Percentiles rank a stretch among this genome's conserved stretches.
phyloP scores from a whole-genome alignment of 2,888 invertebrate species.

The Anthophora plumipes region DNA sequence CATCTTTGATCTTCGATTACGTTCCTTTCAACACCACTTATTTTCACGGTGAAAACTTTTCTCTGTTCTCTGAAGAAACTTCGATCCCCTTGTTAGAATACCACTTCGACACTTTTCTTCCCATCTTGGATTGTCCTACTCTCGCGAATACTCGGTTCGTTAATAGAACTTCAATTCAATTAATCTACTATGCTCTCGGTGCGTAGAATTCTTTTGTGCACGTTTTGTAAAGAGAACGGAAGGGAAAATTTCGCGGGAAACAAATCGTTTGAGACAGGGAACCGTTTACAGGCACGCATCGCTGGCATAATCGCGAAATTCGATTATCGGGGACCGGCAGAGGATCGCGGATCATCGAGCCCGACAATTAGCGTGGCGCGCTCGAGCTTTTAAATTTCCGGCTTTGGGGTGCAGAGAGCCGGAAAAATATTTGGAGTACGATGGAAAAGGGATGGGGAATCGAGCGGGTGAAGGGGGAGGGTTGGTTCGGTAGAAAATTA shows the following conservation, averaged over 20 bases:
- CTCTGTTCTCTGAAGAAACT: background rate
- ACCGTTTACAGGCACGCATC: slow-evolving; percentile 33
- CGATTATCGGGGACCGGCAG: slow-evolving; percentile 59
- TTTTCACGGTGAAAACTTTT: slow-evolving; percentile 26
- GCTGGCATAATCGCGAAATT: slow-evolving; percentile 60
- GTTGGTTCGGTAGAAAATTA: slow-evolving; percentile 42
- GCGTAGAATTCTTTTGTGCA: background rate
- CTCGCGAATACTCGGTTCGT: background rate
- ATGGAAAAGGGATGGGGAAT: background rate
- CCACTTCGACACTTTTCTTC: slow-evolving; percentile 7
- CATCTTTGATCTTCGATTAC: slow-evolving; percentile 19
- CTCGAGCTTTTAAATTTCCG: slow-evolving; percentile 62
- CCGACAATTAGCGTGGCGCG: slow-evolving; percentile 51
- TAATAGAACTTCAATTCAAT: background rate
- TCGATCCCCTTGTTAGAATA: background rate
- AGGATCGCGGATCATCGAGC: slow-evolving; percentile 62
- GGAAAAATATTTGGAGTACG: slow-evolving; percentile 65
- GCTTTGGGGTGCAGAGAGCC: slow-evolving; percentile 41
- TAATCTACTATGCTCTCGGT: background rate
- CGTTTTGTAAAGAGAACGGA: background rate
- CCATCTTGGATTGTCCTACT: background rate
- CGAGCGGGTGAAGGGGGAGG: too few relatives aligned
- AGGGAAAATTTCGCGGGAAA: slow-evolving; percentile 5
- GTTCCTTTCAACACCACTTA: slow-evolving; percentile 17
- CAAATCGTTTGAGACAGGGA: background rate